Conservation (phyloP, 2,113 vertebrate genomes). For the Vombatus ursinus region DNA sequence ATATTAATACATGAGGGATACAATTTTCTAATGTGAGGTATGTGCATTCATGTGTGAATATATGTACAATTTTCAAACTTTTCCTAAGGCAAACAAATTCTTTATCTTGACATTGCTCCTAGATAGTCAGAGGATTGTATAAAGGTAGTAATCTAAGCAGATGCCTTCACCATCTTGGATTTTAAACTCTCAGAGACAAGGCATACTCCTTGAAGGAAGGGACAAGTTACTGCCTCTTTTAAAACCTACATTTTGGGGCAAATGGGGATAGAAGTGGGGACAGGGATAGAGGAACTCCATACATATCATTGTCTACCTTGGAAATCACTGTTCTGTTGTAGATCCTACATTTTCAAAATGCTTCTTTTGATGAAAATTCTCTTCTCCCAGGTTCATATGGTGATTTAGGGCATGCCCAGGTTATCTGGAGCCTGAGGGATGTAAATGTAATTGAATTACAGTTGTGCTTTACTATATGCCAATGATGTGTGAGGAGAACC, state of each 20-base stretch:
- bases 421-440: background rate
- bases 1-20: background rate
- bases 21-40: background rate
- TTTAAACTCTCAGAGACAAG: background rate
- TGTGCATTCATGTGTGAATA: background rate
- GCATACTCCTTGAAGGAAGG: background rate
- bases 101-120: background rate
- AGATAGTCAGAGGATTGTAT: background rate
- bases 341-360: background rate
- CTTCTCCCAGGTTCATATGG: background rate
- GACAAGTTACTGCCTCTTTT: background rate
- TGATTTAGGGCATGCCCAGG: background rate
- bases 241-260: background rate
- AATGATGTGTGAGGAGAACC: background rate
- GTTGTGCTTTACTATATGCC: background rate
- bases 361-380: background rate
- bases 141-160: background rate
- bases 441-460: background rate
- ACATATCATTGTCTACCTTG: background rate
- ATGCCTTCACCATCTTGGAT: background rate
- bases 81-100: background rate
- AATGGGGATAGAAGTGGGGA: fast-evolving
- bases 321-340: background rate
- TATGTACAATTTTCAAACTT: background rate
- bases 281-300: background rate